A percentile compares a stretch with the other conserved stretches of the same genome.
Conservation (phyloP, 2,113 vertebrate species). For the Reinhardtius hippoglossoides region DNA sequence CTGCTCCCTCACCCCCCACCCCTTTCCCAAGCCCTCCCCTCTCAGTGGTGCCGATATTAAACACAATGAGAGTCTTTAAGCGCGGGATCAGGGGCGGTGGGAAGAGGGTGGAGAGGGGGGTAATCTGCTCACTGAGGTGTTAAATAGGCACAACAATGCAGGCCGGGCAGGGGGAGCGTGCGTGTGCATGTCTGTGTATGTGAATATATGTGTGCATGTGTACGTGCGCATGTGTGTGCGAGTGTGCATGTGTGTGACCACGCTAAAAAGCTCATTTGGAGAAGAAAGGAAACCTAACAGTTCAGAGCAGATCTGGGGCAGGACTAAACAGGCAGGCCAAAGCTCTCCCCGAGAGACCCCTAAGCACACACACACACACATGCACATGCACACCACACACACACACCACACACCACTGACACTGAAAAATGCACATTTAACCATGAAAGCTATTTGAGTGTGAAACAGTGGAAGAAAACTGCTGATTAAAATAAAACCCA, state of each 20-base stretch:
- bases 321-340: constrained; percentile 63
- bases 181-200: constrained; percentile 17
- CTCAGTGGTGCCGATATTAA: constrained; percentile 77
- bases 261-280: constrained; percentile 79
- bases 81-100: constrained; percentile 72
- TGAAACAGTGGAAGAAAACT: constrained; percentile 19
- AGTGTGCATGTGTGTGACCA: constrained; percentile 32
- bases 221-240: neutral
- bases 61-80: constrained; percentile 84
- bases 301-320: constrained; percentile 71
- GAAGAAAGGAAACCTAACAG: constrained; percentile 71
- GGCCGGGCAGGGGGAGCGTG: constrained; percentile 55
- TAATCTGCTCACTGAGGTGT: constrained; percentile 83
- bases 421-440: constrained; percentile 28
- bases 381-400: constrained; percentile 30
- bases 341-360: constrained; percentile 46
- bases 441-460: constrained; percentile 27
- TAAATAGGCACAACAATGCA: constrained; percentile 83
- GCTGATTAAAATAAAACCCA: constrained; percentile 18
- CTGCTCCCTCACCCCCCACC: constrained; percentile 39
- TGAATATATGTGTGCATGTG: neutral
- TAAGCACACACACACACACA: constrained; percentile 23
- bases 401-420: constrained; percentile 34
- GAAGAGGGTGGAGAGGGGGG: constrained; percentile 38
- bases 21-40: constrained; percentile 65